Evolutionary conservation across 2,888 invertebrate genomes (phyloP), one percentile per base, ranked within the genome.

Genomic region (Rhorus exstirpatorius): DNA sequence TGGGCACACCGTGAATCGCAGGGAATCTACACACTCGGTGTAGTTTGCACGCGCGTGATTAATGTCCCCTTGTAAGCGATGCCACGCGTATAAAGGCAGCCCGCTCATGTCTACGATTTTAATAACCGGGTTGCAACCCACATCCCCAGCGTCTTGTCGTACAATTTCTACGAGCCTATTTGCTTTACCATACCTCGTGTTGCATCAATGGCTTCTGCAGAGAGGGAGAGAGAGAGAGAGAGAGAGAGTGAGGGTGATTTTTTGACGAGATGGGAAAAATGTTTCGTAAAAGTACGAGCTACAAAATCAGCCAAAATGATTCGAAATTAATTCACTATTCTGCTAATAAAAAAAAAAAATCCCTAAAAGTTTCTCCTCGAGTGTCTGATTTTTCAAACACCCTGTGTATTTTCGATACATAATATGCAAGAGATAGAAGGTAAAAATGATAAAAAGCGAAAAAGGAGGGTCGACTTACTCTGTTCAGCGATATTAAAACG

Each of bases 51-150:
- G 70, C 85, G 87, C 86, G 84, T 86, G 89, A 89, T 89, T 89
- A 89, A 89, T 88, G 86, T 53, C 84, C 79, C 80, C 21, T n/a
- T 31, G 24, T 17, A 81, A 78, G 83, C 79, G 85, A 81, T 60
- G 71, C 81, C 72, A 83, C 79, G 79, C 41, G 55, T 71, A 46
- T 58, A 58, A 49, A 71, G 31, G 21, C 4, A n/a, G n/a, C 78
- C 78, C 12, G 4, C 19, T 78, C 79, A 81, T 60, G 44, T 83
- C 84, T 84, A 75, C 88, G 86, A 86, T 89, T 89, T 89, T 89
- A 88, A 89, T 89, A 89, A 88, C 86, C 87, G 75, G 24, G 63
- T 79, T 58, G 76, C 84, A 84, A 26, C 12, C 65, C 31, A 24
- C 26, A 12, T 14, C 12, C 12, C 24, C 31, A 8, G n/a, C 19